Percentiles rank a stretch among this genome's conserved stretches.
Evolutionary conservation across 2,113 vertebrate species (phyloP).

Genomic region (Alligator mississippiensis): DNA sequence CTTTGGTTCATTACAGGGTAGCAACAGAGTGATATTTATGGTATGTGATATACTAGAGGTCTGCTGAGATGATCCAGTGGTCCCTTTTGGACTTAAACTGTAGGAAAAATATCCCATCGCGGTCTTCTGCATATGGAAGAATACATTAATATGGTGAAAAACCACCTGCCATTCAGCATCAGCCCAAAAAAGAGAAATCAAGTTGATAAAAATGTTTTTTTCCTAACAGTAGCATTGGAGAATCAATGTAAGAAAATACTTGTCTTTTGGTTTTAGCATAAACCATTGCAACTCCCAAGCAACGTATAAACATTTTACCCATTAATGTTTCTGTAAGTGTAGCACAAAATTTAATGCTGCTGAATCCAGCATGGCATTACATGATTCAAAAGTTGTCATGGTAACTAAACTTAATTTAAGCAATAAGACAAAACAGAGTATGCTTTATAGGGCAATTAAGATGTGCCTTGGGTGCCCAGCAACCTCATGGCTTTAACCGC

Average conservation of each 20-base stretch:
- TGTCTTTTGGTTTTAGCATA: not conserved
- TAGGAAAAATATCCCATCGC: not conserved
- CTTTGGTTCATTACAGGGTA: too few relatives aligned
- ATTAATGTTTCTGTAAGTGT: not conserved
- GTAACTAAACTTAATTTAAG: slow-evolving; percentile 15
- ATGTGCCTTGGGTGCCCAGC: not conserved
- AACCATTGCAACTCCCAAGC: not conserved
- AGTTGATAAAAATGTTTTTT: not conserved
- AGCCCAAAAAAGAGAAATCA: not conserved
- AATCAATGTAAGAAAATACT: not conserved
- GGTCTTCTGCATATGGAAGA: not conserved
- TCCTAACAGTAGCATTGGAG: not conserved
- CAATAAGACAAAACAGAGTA: slow-evolving; percentile 16
- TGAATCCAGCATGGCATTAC: not conserved
- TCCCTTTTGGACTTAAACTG: too few relatives aligned
- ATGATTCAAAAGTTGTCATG: slow-evolving; percentile 2
- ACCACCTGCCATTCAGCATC: not conserved
- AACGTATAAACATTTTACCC: not conserved
- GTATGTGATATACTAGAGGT: too few relatives aligned
- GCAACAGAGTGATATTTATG: too few relatives aligned
- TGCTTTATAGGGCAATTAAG: slow-evolving; percentile 27
- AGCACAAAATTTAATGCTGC: not conserved
- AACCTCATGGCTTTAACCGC: not conserved
- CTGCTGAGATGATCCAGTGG: too few relatives aligned
- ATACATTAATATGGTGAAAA: not conserved